phyloP scores from a whole-genome alignment of 2,797 vertebrate genomes.

The Hirundo rustica region DNA sequence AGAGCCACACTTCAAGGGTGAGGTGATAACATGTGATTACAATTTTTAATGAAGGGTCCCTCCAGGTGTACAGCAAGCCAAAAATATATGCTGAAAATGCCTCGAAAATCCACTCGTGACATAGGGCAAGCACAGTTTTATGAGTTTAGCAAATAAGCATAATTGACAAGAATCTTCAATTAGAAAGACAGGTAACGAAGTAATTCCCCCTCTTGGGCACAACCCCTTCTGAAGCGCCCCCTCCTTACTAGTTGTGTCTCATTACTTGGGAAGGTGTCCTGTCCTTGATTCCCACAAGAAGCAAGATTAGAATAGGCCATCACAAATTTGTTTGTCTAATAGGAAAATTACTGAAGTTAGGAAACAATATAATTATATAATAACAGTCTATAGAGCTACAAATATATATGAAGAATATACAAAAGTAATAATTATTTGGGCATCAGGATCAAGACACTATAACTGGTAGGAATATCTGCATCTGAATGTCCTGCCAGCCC shows the following conservation, averaged over 20 bases:
- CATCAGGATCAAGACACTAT: not conserved
- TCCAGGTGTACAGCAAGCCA: accelerated
- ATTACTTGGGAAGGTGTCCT: not conserved
- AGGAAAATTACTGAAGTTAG: not conserved
- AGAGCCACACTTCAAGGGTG: not conserved
- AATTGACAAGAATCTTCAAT: not conserved
- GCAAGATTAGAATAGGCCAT: not conserved
- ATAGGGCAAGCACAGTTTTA: not conserved
- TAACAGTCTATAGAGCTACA: not conserved
- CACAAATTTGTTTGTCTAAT: not conserved
- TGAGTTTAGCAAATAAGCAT: not conserved
- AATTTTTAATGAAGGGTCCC: too few relatives aligned
- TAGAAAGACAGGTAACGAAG: not conserved
- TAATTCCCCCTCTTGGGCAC: not conserved
- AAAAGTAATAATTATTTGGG: not conserved
- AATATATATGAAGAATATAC: not conserved
- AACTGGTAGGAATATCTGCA: not conserved
- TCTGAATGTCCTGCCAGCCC: not conserved
- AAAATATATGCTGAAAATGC: accelerated
- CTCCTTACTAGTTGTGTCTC: too few relatives aligned
- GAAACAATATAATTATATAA: not conserved
- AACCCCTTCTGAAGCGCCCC: not conserved
- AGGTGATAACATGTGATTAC: not conserved
- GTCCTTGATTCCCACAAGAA: not conserved
- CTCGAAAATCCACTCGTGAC: accelerated